phyloP scores from a whole-genome alignment of 1,140 invertebrate genomes.

The Bombus huntii region DNA sequence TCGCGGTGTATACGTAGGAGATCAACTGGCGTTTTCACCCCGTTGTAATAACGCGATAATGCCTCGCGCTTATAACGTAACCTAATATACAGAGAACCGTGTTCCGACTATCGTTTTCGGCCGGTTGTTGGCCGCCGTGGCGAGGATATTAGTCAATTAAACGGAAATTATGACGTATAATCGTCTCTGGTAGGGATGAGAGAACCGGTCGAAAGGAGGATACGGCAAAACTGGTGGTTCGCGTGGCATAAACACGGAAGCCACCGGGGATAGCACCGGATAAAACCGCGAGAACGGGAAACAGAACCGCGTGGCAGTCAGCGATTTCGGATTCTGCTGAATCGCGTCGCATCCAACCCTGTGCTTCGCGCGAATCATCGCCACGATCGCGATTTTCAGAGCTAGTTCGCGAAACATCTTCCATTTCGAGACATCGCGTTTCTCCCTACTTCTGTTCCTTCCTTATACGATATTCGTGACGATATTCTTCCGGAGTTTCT shows the following conservation, averaged over 20 bases:
- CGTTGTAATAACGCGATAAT: conserved; percentile 22
- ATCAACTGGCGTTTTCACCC: not conserved
- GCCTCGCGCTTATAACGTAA: not conserved
- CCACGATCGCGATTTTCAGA: not conserved
- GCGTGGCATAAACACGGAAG: not conserved
- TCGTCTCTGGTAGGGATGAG: not conserved
- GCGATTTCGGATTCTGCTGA: conserved; percentile 37
- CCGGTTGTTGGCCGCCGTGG: not conserved
- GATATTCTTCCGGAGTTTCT: too few species aligned
- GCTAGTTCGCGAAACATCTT: not conserved
- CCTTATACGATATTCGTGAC: too few species aligned
- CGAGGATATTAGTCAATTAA: conserved; percentile 24
- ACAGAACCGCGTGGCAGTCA: conserved; percentile 1
- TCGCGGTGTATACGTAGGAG: too few species aligned
- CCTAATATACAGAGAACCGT: not conserved
- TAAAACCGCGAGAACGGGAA: conserved; percentile 26
- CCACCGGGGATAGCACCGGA: not conserved
- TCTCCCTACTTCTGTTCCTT: not conserved
- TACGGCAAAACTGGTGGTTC: not conserved
- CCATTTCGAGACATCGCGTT: not conserved
- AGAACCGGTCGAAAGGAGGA: not conserved
- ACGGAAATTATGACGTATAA: conserved; percentile 30
- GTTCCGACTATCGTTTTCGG: conserved; percentile 3
- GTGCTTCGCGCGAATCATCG: not conserved
- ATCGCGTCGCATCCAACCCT: not conserved